Evolutionary conservation across 2,113 vertebrate species (phyloP).

Genomic region (Pygoscelis antarcticus): DNA sequence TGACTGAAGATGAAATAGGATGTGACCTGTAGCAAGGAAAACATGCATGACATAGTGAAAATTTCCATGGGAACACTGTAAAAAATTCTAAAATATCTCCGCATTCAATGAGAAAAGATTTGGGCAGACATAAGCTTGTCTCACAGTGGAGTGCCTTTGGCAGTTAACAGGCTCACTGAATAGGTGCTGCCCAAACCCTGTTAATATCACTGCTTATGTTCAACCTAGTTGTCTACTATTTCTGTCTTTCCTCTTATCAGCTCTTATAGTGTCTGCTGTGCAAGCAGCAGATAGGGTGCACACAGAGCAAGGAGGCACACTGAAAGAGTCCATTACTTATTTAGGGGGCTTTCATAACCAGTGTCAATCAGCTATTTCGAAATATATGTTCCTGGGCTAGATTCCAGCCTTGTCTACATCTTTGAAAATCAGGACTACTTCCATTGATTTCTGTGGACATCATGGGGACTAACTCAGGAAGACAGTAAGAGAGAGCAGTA

Average conservation of each 20-base stretch:
- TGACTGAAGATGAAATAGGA: background rate
- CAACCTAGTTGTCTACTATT: background rate
- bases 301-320: background rate
- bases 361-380: background rate
- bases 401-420: background rate
- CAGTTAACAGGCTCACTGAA: background rate
- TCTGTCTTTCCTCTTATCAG: background rate
- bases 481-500: background rate
- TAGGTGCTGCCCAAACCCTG: background rate
- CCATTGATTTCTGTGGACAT: background rate
- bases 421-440: background rate
- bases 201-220: background rate
- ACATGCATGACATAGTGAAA: background rate
- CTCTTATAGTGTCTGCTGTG: background rate
- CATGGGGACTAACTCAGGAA: background rate
- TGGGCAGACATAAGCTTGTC: background rate
- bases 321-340: background rate
- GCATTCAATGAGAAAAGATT: background rate
- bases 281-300: background rate
- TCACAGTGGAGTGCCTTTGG: background rate
- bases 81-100: background rate
- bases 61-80: slow-evolving; percentile 38
- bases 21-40: slow-evolving; percentile 23
- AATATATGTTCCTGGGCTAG: background rate
- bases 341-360: background rate